Evolutionary conservation across 2,113 vertebrate species (phyloP), one percentile per base, ranked within the genome.

Genomic region (Phycodurus eques): DNA sequence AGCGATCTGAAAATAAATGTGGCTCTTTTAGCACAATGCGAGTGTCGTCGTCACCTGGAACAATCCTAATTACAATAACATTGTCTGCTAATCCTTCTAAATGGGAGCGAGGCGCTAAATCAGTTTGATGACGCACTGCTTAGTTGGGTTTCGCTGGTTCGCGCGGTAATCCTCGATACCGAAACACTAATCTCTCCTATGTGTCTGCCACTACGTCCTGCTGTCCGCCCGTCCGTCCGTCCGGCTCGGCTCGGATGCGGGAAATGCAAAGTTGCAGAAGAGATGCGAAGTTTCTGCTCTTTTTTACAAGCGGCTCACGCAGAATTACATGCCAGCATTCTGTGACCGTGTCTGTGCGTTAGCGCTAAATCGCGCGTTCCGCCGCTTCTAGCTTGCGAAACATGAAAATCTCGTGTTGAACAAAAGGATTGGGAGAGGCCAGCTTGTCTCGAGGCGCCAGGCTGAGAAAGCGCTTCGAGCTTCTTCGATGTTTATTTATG

Each of bases 71-170:
- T 80, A 91, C 87, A 90, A 85, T 73, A 86, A 82, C 87, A 89
- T 90, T 91, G 89, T 92, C 64, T 76, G 79, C 35, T 88, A 88
- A 91, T 92, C 90, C 90, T 70, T 81, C 85, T 89, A 87, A 92
- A 93, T 80, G 70, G 79, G 68, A 83, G 78, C 81, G 79, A 79
- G 80, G 79, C 86, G 83, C 76, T 77, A 83, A 91, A 90, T 88
- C 80, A 73, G 78, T 87, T 86, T 88, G 83, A 83, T 89, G 82
- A 81, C 76, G 70, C 79, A 84, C 69, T 63, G 78, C 76, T 87
- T 81, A 85, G 82, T 75, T 79, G 83, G 74, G 70, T 88, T 84
- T 84, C 81, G 83, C 77, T 63, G 69, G 77, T 89, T 83, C 83
- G 73, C 79, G 69, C 74, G 67, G 81, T 88, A 84, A 91, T 88